Evolutionary conservation across 2,113 vertebrate species (phyloP).

Genomic region (Erinaceus europaeus): DNA sequence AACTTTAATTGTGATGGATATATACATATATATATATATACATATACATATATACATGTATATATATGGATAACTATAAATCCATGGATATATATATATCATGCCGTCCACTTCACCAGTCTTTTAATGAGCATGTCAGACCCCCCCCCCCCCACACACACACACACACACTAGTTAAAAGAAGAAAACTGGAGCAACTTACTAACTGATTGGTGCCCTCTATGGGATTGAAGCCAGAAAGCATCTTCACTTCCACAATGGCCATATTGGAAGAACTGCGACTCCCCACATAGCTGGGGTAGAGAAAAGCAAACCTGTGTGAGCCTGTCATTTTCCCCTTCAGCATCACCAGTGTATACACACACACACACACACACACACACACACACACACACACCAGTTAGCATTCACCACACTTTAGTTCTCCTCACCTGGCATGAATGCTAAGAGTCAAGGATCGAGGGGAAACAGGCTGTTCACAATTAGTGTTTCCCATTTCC

Average conservation of each 20-base stretch:
- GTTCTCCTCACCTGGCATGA: constrained; percentile 30
- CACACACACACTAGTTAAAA: background rate
- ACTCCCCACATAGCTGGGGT: constrained; percentile 75
- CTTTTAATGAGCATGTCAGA: background rate
- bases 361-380: background rate
- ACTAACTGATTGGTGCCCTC: constrained; percentile 64
- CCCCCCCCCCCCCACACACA: too few relatives aligned
- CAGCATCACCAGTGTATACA: too few relatives aligned
- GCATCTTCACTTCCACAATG: constrained; percentile 75
- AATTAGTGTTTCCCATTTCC: background rate
- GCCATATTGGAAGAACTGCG: constrained; percentile 77
- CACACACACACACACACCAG: background rate
- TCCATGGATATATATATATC: fast-evolving
- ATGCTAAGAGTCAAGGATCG: constrained; percentile 7
- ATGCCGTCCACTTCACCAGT: background rate
- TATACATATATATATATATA: too few relatives aligned
- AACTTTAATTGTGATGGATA: background rate
- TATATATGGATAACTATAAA: too few relatives aligned
- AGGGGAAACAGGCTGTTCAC: background rate
- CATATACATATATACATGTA: too few relatives aligned
- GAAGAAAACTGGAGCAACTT: constrained; percentile 55
- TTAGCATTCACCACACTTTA: background rate
- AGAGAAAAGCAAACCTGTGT: background rate
- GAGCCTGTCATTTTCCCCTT: background rate
- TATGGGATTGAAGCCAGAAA: constrained; percentile 72